Conservation (phyloP, 2,113 vertebrate species). For the Casuarius casuarius region DNA sequence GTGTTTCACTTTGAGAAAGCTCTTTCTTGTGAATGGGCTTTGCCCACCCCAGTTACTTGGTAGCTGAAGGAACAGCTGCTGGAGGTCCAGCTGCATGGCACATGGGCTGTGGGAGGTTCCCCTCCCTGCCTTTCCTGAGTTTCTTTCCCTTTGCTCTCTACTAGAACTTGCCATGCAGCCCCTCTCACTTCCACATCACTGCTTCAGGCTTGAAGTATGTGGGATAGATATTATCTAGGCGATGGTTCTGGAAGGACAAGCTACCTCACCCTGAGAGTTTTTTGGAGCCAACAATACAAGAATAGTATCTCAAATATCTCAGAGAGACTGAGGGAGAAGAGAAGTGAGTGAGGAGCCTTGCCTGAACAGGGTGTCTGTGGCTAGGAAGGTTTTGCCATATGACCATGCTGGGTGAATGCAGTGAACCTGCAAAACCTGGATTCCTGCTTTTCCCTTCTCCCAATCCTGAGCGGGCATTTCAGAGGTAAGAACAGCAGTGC, state of each 20-base stretch:
- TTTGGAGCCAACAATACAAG: not conserved
- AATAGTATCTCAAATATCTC: not conserved
- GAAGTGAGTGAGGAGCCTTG: not conserved
- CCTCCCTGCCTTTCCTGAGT: not conserved
- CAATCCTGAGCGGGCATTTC: conserved; percentile 40
- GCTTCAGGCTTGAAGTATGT: not conserved
- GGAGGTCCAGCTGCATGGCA: fast-evolving
- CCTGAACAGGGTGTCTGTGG: conserved; percentile 30
- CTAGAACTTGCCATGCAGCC: not conserved
- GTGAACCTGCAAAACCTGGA: conserved; percentile 40
- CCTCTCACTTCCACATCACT: not conserved
- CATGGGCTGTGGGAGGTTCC: not conserved
- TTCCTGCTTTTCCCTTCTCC: conserved; percentile 56
- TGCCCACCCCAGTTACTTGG: fast-evolving
- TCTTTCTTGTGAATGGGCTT: not conserved
- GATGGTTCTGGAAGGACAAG: conserved; percentile 26
- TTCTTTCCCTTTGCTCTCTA: not conserved
- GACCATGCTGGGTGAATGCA: not conserved
- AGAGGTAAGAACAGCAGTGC: conserved; percentile 53
- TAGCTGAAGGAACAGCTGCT: not conserved
- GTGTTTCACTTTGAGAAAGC: not conserved
- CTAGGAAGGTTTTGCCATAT: conserved; percentile 22
- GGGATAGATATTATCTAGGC: conserved; percentile 12
- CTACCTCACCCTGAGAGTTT: not conserved
- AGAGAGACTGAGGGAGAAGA: not conserved